Base-by-base conservation (phyloP, 2,888 invertebrate genomes). In the Aphrophora alni region DNA sequence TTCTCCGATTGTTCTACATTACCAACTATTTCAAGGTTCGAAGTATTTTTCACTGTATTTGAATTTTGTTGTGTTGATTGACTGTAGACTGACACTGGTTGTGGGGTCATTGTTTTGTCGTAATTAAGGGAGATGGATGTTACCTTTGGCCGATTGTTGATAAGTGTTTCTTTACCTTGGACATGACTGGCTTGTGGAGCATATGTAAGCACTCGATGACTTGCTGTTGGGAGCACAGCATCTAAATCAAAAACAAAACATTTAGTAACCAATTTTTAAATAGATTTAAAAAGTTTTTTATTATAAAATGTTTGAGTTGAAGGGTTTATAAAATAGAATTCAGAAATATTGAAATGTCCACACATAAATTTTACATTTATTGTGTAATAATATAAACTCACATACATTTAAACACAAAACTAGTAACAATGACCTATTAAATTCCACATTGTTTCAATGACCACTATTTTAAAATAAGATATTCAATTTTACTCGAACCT, bases 41-140 rank as follows among this genome's bases (percentile, higher is more conserved):
- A n/a, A 59, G 21, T 59, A 14, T 3, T 59, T 59, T 59, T 59
- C 4, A 21, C 59, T 21, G 59, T n/a, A 59, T 2, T 21, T 21
- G 59, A 21, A 59, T 2, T 59, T 2, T 21, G 59, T 21, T 21
- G n/a, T 59, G 21, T 21, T 21, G 59, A 21, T 59, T 59, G 59
- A 59, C 7, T 59, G 59, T 5, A 59, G 21, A 59, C 59, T 21
- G 59, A 21, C 7, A 44, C 44, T 44, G 44, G 44, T 59, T n/a
- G 59, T 59, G 12, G 59, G 2, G 17, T 44, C 14, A 12, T 14
- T 17, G 44, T 78, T n/a, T 82, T 83, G 38, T 83, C 82, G 74
- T 83, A 83, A 10, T 78, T 82, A 8, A 85, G 80, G 24, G 84
- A 83, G 27, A 85, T 84, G 4, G 85, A 85, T 1, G 84, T 84